phyloP scores from a whole-genome alignment of 1,140 invertebrate genomes.

The Adelges cooleyi region DNA sequence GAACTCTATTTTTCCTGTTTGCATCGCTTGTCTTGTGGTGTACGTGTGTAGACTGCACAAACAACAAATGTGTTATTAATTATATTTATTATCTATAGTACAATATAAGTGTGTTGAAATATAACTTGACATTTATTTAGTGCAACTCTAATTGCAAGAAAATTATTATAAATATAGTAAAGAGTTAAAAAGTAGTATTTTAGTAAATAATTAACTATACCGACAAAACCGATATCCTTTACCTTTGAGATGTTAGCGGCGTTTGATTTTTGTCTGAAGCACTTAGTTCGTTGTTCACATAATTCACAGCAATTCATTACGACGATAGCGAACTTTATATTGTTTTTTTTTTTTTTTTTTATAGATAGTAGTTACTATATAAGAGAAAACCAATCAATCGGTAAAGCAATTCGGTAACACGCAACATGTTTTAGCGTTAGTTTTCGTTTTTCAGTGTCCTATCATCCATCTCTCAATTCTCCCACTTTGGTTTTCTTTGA shows the following conservation, averaged over 20 bases:
- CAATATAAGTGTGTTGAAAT: too few relatives aligned
- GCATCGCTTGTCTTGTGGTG: not conserved
- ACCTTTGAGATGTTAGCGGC: not conserved
- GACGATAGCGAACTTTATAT: not conserved
- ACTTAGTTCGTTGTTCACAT: not conserved
- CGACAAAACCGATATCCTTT: too few relatives aligned
- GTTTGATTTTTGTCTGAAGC: constrained; percentile 2
- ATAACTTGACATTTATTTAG: too few relatives aligned
- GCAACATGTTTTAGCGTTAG: too few relatives aligned
- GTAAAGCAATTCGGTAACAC: too few relatives aligned
- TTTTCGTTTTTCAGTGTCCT: too few relatives aligned
- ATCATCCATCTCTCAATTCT: too few relatives aligned
- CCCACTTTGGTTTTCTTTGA: too few relatives aligned
- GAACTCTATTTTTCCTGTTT: constrained; percentile 7
- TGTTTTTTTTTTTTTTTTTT: not conserved
- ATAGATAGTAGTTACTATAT: too few relatives aligned
- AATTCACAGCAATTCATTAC: not conserved
- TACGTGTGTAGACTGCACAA: not conserved
- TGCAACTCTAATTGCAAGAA: too few relatives aligned
- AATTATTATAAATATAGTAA: not conserved
- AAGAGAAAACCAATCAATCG: not conserved
- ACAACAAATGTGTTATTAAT: too few relatives aligned
- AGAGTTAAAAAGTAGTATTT: not conserved
- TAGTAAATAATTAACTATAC: not conserved
- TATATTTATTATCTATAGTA: too few relatives aligned